Base-by-base conservation (phyloP, 2,113 vertebrate genomes). In the Hippocampus guttulatus region DNA sequence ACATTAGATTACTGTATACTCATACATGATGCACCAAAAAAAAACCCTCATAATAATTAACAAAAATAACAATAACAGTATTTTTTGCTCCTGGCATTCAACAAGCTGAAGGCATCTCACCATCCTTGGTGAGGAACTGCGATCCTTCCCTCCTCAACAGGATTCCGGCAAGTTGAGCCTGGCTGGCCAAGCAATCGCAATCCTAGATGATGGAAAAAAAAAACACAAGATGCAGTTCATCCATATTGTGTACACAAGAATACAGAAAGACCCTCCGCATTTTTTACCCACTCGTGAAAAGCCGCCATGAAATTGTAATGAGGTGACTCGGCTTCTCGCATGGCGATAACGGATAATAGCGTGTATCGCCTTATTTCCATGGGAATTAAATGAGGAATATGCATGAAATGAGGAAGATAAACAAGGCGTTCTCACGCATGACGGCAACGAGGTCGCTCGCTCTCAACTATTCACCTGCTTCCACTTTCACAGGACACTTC, bases 101-200 rank as follows among this genome's bases (percentile, higher is more conserved):
- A 41, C 16, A 41, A 43, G 21, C 8, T 3, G 21, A 16, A 11
- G n/a, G 45, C n/a, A 43, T 2, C 88, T 84, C 92, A 98, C 96
- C 96, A 76, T 99, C 95, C 82, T 84, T 94, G n/a, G 91, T 90
- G 43, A 98, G 92, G 74, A 95, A 97, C 85, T 95, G 81, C 1
- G 94, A 92, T 23, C 97, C 96, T 87, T 99, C 96, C 82, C 95
- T 94, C 88, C 93, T 93, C 20, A 97, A 88, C 10, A 99, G 84
- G 75, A 98, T 85, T 63, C 91, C 91, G 0, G 93, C 91, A 58
- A 99, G 93, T 66, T 98, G 92, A 21, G 93, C 93, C 89, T 99
- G 95, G 80, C 95, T 95, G 73, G 94, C 93, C 52, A 99, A 88
- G 76, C 95, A 96, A 81, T 70, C 91, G 60, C 92, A 96, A 76